Base-by-base conservation (phyloP, 2,888 invertebrate species). In the Rhabditoides inermis region DNA sequence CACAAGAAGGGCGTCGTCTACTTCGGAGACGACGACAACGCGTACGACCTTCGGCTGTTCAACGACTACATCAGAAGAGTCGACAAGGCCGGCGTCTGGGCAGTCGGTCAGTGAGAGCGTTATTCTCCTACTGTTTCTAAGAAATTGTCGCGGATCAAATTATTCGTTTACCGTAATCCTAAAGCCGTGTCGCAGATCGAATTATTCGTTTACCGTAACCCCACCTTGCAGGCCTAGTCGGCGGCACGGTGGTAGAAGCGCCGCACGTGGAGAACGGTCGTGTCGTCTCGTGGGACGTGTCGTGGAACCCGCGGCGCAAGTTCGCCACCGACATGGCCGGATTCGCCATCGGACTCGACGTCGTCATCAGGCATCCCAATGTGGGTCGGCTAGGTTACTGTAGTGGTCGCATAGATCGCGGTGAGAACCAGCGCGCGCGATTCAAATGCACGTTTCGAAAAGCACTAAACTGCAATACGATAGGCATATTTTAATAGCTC, bases 301-400 rank as follows among this genome's bases (percentile, higher is more conserved):
- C 56, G 26, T 68, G 63, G 64, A 60, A 59, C 30, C 55, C 61
- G 15, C 55, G 57, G 22, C 53, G 69, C 23, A 51, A 51, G 30
- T 68, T 68, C 52, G 68, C 69, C 20, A 59, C 62, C 7, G 69
- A 69, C 39, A 69, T 69, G 69, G 68, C 68, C 10, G 69, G 69
- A 3, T 68, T 69, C 40, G 69, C 65, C 1, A 52, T 69, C 27
- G 59, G 60, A 47, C 45, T 68, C 20, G 52, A 55, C 7, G 51
- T 60, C 20, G 56, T 64, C 18, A 36, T 61, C 6, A 59, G 54
- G 48, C n/a, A n/a, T n/a, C n/a, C n/a, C n/a, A n/a, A n/a, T n/a
- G n/a, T n/a, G n/a, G n/a, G n/a, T n/a, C n/a, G n/a, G n/a, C n/a
- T n/a, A n/a, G n/a, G n/a, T n/a, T n/a, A n/a, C n/a, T n/a, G n/a